Evolutionary conservation across 2,797 vertebrate genomes (phyloP).

Genomic region (Urocyon cinereoargenteus): DNA sequence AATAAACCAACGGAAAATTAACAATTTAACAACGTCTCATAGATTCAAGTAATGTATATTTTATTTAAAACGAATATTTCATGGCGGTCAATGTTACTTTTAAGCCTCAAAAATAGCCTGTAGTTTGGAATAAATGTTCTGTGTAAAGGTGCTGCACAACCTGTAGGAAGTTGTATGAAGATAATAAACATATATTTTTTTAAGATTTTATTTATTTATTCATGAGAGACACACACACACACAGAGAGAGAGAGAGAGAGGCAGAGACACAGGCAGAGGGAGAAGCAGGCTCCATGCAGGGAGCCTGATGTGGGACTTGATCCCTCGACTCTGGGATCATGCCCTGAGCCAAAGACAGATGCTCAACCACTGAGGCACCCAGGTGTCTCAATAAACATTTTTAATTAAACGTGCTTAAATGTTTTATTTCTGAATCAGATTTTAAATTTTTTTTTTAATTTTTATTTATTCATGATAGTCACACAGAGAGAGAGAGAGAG

Average conservation of each 20-base stretch:
- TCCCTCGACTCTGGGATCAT: too few relatives aligned
- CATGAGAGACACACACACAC: too few relatives aligned
- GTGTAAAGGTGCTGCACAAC: not conserved
- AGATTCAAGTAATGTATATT: not conserved
- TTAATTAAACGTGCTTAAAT: not conserved
- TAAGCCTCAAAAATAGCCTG: not conserved
- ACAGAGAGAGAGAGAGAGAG: too few relatives aligned
- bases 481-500: too few relatives aligned
- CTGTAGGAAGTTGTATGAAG: not conserved
- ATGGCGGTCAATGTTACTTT: not conserved
- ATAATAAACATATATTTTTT: not conserved
- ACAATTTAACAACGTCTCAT: not conserved
- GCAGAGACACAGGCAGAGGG: too few relatives aligned
- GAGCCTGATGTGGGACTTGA: too few relatives aligned
- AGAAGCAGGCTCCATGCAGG: too few relatives aligned
- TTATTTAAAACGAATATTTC: constrained; percentile 38
- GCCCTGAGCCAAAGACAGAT: too few relatives aligned
- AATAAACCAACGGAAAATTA: not conserved
- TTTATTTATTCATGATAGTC: too few relatives aligned
- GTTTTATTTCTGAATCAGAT: not conserved
- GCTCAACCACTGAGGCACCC: too few relatives aligned
- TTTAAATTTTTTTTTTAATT: too few relatives aligned
- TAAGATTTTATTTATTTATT: too few relatives aligned
- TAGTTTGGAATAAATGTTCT: not conserved
- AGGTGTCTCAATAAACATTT: not conserved